Evolutionary conservation across 2,888 invertebrate species (phyloP), one percentile per base, ranked within the genome.

Genomic region (Opisthograptis luteolata): DNA sequence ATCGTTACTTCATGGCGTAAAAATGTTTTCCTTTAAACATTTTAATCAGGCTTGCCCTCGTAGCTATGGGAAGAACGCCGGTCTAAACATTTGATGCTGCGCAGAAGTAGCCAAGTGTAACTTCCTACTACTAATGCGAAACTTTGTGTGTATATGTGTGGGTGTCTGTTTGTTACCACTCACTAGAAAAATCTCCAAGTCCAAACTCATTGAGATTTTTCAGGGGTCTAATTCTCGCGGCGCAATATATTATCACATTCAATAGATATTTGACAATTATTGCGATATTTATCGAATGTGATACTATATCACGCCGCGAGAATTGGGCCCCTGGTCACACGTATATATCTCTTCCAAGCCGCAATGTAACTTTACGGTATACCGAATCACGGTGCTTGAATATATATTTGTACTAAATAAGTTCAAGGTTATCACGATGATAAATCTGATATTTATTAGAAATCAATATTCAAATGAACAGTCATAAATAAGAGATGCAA

Each of bases 1-100:
- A 58, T 55, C 24, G 53, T 59, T 56, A 55, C 52, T 58, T 57
- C 57, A 59, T 48, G 39, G 25, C 30, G 24, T 37, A 58, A 53
- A 50, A 48, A 59, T 59, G 49, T 41, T 45, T n/a, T n/a, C n/a
- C 25, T 40, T 35, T 45, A 44, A 25, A 37, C 25, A 25, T 41
- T 39, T 24, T 19, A 48, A 46, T 41, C 50, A 51, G 28, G 27
- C 36, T 19, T 24, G n/a, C 32, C 42, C 27, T 32, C 20, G 8
- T 40, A 27, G 43, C 10, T 28, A 17, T 15, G 20, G 30, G 37
- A 40, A 35, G 35, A 46, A 40, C 32, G 34, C 28, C 6, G 12
- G 20, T 22, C 34, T 34, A 40, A 27, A 24, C 9, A 3, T 25
- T 9, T 12, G 13, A 44, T 30, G 12, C 10, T 17, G 20, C 28